Conservation (phyloP, 2,113 vertebrate species). For the Sinocyclocheilus anophthalmus region DNA sequence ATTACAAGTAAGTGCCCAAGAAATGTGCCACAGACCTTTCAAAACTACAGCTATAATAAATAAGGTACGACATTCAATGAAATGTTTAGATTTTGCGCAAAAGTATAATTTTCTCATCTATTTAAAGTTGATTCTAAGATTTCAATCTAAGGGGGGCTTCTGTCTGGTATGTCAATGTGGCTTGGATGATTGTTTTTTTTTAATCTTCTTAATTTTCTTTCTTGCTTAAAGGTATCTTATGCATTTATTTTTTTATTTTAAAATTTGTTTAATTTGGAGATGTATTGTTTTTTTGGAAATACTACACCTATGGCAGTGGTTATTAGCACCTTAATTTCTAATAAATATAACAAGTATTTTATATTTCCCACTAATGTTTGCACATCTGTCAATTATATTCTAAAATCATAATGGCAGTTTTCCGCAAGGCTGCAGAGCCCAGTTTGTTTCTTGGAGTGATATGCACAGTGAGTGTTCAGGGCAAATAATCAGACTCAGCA, state of each 20-base stretch:
- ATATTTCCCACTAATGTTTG: background rate
- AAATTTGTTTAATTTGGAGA: too few species aligned
- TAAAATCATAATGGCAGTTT: background rate
- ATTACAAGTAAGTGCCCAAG: constrained; percentile 26
- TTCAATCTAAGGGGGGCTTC: background rate
- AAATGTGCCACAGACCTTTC: constrained; percentile 22
- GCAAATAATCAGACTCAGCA: constrained; percentile 18
- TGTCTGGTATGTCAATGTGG: background rate
- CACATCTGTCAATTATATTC: background rate
- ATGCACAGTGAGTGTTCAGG: constrained; percentile 14
- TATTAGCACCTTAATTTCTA: background rate
- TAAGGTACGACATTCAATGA: background rate
- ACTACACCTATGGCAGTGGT: background rate
- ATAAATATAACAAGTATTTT: background rate
- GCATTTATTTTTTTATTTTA: too few species aligned
- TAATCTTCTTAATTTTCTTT: background rate
- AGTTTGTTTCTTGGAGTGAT: background rate
- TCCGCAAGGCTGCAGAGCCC: background rate
- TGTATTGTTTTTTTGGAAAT: background rate
- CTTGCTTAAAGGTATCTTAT: background rate
- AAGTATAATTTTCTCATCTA: background rate
- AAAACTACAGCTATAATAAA: constrained; percentile 21
- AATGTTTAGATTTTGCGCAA: background rate
- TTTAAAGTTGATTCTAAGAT: background rate
- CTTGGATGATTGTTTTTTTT: background rate